phyloP scores from a whole-genome alignment of 2,888 invertebrate genomes.

The Taenaris catops region DNA sequence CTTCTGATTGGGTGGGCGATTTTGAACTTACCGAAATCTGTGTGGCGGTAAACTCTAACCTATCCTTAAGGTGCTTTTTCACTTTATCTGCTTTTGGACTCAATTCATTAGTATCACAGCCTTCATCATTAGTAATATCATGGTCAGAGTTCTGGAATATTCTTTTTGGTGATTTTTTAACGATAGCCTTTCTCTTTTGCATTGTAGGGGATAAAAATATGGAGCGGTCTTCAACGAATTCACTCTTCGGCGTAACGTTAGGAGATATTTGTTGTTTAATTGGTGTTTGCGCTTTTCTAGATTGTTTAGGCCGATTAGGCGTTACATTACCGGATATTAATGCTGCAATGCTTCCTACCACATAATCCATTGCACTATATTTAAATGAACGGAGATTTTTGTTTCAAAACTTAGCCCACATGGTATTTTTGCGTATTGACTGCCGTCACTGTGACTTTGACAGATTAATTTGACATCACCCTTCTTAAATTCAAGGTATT shows the following conservation, averaged over 20 bases:
- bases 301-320: slow-evolving; percentile 70
- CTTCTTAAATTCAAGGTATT: too few relatives aligned
- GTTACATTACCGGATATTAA: slow-evolving; percentile 78
- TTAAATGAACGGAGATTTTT: too few relatives aligned
- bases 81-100: slow-evolving; percentile 64
- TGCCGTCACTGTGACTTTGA: too few relatives aligned
- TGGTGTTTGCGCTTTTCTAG: slow-evolving; percentile 59
- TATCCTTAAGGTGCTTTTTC: slow-evolving; percentile 57
- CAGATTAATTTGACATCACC: too few relatives aligned
- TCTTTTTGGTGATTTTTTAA: slow-evolving; percentile 69
- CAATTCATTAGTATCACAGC: slow-evolving; percentile 27
- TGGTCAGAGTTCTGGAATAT: slow-evolving; percentile 63
- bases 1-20: slow-evolving; percentile 15
- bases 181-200: slow-evolving; percentile 66
- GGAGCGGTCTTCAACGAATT: slow-evolving; percentile 56
- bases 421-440: too few relatives aligned
- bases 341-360: slow-evolving; percentile 79
- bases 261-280: slow-evolving; percentile 65
- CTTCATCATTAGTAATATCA: slow-evolving; percentile 45
- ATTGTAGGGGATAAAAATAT: slow-evolving; percentile 63
- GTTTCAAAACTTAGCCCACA: too few relatives aligned
- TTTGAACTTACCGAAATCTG: slow-evolving; percentile 26
- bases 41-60: slow-evolving; percentile 28
- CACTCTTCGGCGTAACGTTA: slow-evolving; percentile 68
- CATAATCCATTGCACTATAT: slow-evolving; percentile 63